Conservation (phyloP, 2,113 vertebrate genomes). For the Menidia beryllina region DNA sequence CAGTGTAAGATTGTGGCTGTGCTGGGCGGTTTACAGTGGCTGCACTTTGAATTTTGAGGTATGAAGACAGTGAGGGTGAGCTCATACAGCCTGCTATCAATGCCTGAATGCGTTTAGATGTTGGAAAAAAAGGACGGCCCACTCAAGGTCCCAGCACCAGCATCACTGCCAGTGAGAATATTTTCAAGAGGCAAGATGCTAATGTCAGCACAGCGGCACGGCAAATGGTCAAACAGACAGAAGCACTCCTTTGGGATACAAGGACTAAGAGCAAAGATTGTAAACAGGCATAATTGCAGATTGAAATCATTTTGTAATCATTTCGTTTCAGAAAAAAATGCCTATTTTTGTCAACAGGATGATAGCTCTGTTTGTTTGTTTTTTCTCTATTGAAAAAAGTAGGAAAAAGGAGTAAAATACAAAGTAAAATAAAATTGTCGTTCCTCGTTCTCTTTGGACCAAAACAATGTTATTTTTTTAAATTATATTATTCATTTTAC, state of each 20-base stretch:
- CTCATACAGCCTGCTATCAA: slow-evolving; percentile 24
- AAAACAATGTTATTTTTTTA: too few relatives aligned
- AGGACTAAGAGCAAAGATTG: not conserved
- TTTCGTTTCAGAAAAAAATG: too few relatives aligned
- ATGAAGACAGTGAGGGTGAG: slow-evolving; percentile 26
- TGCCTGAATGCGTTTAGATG: slow-evolving; percentile 46
- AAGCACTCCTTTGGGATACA: not conserved
- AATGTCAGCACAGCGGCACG: slow-evolving; percentile 53
- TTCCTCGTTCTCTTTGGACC: too few relatives aligned
- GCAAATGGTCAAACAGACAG: slow-evolving; percentile 39
- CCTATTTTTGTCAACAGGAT: too few relatives aligned
- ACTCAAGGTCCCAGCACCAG: slow-evolving; percentile 51
- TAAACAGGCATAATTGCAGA: not conserved
- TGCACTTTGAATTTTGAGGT: slow-evolving; percentile 26
- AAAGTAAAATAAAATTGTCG: too few relatives aligned
- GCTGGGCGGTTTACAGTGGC: slow-evolving; percentile 26
- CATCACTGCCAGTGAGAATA: slow-evolving; percentile 53
- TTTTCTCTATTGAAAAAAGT: too few relatives aligned
- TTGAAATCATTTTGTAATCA: not conserved
- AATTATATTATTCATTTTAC: too few relatives aligned
- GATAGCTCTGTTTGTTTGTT: too few relatives aligned
- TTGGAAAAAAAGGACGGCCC: slow-evolving; percentile 25
- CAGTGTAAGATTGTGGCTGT: slow-evolving; percentile 30
- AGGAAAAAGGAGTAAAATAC: too few relatives aligned
- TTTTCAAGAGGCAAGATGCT: slow-evolving; percentile 53